Base-by-base conservation (phyloP, 2,888 invertebrate species). In the Dicyrtomina minuta region DNA sequence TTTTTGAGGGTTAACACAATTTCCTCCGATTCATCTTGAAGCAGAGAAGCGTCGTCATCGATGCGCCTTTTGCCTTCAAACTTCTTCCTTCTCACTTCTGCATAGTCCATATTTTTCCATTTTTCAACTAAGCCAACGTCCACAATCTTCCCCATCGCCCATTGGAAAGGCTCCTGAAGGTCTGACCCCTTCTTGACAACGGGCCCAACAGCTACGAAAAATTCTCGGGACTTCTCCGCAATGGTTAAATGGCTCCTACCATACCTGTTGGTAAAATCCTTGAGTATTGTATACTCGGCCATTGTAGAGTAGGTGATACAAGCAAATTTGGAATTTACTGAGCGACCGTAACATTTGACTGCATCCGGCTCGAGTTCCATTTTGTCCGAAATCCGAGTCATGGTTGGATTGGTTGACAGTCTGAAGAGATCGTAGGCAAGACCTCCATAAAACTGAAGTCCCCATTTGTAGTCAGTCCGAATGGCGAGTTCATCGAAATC, bases 101-200 rank as follows among this genome's bases (percentile, higher is more conserved):
- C 61, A 46, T 61, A 61, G 26, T 61, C 61, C 61, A 49, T 26
- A 8, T 27, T 4, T 5, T 46, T 46, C 61, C 61, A 61, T 17
- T 27, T 15, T 17, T 46, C 46, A 1, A 26, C 17, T 26, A 61
- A 26, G n/a, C 61, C 61, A 1, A 26, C 5, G 12, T 46, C 61
- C 12, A 61, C 44, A 6, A 43, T 46, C n/a, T 49, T 22, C 26
- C 27, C 46, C 12, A 61, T 26, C 10, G 27, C 49, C 61, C 61
- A 61, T 12, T 46, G 26, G 24, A 61, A 61, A 6, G 46, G 22
- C n/a, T 44, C 46, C 1, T 46, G n/a, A 1, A 61, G 27, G 2
- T 20, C 22, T 1, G 61, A 61, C 1, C 61, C 12, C 46, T 61
- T 61, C 27, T 15, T 12, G 1, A 61, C 26, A 44, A 61, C 26